Base-by-base conservation (phyloP, 92 coral and sea anemone species). In the Phymanthus crucifer region DNA sequence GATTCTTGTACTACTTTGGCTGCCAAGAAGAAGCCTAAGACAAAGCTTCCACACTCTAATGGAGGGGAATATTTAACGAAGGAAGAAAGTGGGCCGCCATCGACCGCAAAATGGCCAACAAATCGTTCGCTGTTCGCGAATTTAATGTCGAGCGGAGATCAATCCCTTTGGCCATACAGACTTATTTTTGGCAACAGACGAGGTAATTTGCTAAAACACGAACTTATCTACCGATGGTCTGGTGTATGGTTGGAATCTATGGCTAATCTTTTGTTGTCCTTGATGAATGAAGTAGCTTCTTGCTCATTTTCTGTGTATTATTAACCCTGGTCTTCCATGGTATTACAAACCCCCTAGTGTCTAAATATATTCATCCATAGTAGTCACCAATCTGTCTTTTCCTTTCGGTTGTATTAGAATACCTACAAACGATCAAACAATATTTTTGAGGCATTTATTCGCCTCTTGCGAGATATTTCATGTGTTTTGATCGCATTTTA, bases 101-200 rank as follows among this genome's bases (percentile, higher is more conserved):
- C n/a, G 31, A 58, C 81, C 68, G 34, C 58, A 81, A 66, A 61
- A 87, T 87, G 91, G 67, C 94, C 18, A 90, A 88, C 85, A 90
- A 90, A 83, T 88, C 87, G 4, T 92, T 95, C 75, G 93, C 88
- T 14, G 90, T 87, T 76, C 90, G 88, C 70, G 91, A 89, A 71
- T 90, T 95, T 74, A 94, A 95, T 66, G 97, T 90, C 27, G 99
- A 95, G 79, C 86, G 94, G 75, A 90, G 97, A 34, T 91, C 93
- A 26, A 90, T 95, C 37, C 99, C 99, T 64, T 66, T 95, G 56
- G 93, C 99, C 32, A 95, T 95, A 66, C 99, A 95, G 86, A 95
- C 99, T 34, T 95, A 95, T 83, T 92, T 95, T 64, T 95, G 99
- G 99, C 84, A 97, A 83, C 99, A 95, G 74, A 93, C 97, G 71